Percentiles rank a stretch among this genome's conserved stretches.
These are phyloP conservation scores for Rhinogobius similis DNA, from an alignment of 2,113 vertebrate genomes.

Conservation along the genomic window DNA sequence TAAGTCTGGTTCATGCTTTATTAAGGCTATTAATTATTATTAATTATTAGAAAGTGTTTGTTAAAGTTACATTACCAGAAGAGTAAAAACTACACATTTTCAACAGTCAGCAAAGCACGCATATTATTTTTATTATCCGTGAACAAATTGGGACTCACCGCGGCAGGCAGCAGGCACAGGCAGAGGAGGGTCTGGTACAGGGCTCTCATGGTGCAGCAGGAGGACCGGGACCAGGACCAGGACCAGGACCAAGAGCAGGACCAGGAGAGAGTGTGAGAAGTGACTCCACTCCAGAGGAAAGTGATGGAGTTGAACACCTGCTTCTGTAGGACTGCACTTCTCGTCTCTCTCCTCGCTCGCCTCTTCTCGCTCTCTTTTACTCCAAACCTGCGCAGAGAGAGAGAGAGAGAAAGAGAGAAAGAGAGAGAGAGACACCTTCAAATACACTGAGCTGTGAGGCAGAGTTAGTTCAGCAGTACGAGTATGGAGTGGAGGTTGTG, in stretches of 20 bases:
- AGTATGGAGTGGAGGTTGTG: too few relatives aligned
- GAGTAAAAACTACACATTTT: too few relatives aligned
- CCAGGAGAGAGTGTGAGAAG: not conserved
- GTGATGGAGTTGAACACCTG: not conserved
- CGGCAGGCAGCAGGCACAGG: slow-evolving; percentile 60
- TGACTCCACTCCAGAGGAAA: not conserved
- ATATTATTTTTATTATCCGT: too few relatives aligned
- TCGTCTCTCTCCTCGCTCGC: not conserved
- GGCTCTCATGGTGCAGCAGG: slow-evolving; percentile 46
- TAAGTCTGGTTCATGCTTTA: too few relatives aligned
- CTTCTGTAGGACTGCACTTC: slow-evolving; percentile 3
- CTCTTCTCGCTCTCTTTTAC: not conserved
- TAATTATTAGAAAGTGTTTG: too few relatives aligned
- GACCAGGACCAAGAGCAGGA: not conserved
- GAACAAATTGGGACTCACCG: slow-evolving; percentile 52
- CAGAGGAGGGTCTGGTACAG: slow-evolving; percentile 66
- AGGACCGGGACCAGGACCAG: not conserved
- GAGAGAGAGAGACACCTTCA: not conserved
- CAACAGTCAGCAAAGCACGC: too few relatives aligned
- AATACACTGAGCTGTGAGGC: too few relatives aligned
- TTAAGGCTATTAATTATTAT: too few relatives aligned
- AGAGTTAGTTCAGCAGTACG: too few relatives aligned
- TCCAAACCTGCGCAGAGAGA: not conserved
- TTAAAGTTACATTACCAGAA: not conserved
- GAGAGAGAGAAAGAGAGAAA: too few relatives aligned